Evolutionary conservation across 2,797 vertebrate genomes (phyloP).

Genomic region (Pogonophryne albipinna): DNA sequence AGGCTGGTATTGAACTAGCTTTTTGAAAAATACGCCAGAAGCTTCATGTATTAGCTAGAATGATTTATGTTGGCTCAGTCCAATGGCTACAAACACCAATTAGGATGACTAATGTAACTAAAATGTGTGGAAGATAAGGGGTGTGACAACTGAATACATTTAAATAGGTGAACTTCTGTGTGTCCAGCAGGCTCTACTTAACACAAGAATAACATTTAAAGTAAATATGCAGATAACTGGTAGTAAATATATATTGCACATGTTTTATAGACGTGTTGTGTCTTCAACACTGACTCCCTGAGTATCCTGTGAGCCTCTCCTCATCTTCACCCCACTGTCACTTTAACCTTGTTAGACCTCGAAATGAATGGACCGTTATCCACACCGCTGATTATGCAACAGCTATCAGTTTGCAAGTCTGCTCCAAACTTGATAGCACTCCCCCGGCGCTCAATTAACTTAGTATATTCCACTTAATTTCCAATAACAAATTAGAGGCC

Average conservation of each 20-base stretch:
- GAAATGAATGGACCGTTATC: slow-evolving; percentile 31
- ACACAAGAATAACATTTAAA: too few species aligned
- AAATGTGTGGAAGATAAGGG: too few species aligned
- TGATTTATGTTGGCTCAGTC: too few species aligned
- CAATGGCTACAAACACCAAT: too few species aligned
- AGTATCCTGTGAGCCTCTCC: slow-evolving; percentile 14
- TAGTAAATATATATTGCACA: not conserved
- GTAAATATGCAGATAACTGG: too few species aligned
- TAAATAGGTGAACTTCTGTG: too few species aligned
- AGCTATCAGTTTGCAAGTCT: slow-evolving; percentile 35
- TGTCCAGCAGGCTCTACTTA: too few species aligned
- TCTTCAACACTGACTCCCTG: not conserved
- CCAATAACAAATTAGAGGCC: slow-evolving; percentile 51
- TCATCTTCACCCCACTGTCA: slow-evolving; percentile 38
- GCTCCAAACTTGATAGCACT: slow-evolving; percentile 54
- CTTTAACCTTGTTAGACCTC: slow-evolving; percentile 34
- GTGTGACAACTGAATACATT: too few species aligned
- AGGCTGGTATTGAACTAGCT: too few species aligned
- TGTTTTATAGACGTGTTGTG: slow-evolving; percentile 1
- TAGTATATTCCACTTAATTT: slow-evolving; percentile 62
- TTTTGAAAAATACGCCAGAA: too few species aligned
- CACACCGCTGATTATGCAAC: slow-evolving; percentile 60
- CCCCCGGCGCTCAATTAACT: slow-evolving; percentile 59
- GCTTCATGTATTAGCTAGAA: too few species aligned
- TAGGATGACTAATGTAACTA: too few species aligned